These are phyloP conservation scores for Eulithis prunata DNA, from an alignment of 2,888 invertebrate species.

Conservation along the genomic window DNA sequence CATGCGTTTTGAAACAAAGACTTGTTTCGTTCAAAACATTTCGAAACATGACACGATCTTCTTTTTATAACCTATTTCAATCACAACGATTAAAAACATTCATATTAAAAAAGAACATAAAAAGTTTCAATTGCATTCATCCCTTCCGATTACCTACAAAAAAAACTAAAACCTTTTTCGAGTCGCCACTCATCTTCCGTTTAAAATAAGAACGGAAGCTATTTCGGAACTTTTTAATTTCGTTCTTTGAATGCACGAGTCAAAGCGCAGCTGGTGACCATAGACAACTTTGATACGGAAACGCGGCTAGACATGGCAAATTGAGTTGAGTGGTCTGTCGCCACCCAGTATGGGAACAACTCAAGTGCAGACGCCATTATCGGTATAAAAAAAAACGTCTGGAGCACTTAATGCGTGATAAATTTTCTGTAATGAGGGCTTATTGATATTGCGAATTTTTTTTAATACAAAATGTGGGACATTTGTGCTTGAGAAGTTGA, in stretches of 20 bases:
- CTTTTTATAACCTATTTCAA: no score
- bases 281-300: constrained; percentile 59
- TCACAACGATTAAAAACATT: not conserved
- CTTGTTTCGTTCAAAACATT: constrained; percentile 23
- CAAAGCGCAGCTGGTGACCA: constrained; percentile 42
- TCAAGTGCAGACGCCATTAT: constrained; percentile 64
- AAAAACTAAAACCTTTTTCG: constrained; percentile 35
- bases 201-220: constrained; percentile 43
- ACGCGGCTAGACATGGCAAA: constrained; percentile 79
- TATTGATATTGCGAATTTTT: constrained; percentile 45
- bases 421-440: constrained; percentile 63
- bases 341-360: constrained; percentile 68
- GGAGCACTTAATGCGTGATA: constrained; percentile 65
- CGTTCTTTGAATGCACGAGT: constrained; percentile 39
- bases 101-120: constrained; percentile 1
- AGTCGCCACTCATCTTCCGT: constrained; percentile 41
- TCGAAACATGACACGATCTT: constrained; percentile 37
- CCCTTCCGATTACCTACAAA: constrained; percentile 18
- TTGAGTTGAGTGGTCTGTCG: constrained; percentile 79
- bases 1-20: constrained; percentile 44
- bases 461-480: constrained; percentile 26
- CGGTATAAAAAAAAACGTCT: constrained; percentile 59
- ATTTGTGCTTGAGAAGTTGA: constrained; percentile 16
- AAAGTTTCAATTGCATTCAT: constrained; percentile 7
- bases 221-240: constrained; percentile 38